Base-by-base conservation (phyloP, 2,797 vertebrate genomes). In the Adrianichthys oophorus region DNA sequence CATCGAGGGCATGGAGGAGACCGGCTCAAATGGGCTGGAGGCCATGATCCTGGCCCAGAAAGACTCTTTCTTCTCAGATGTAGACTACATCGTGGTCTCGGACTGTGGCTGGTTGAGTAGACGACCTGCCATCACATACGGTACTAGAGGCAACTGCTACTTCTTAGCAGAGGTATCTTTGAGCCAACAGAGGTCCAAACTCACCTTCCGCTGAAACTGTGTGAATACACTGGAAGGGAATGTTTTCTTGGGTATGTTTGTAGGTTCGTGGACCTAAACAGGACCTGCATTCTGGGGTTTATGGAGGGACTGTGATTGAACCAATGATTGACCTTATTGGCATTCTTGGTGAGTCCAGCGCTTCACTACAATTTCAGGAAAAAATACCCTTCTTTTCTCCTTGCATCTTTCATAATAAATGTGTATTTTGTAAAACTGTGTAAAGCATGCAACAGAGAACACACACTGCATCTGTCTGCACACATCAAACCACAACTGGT, bases 1-100 rank as follows among this genome's bases (percentile, higher is more conserved):
- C 62, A 90, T 97, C 2, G 96, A 99, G 87, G 96, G 95, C 14
- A 96, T 96, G 94, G 95, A 98, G 71, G 96, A 98, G 89, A 93
- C 91, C 0, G 95, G 95, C 8, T 97, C 96, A 1, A 85, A 91
- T 1, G 94, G 92, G 4, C 84, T 99, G 71, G 92, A 95, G 13
- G 86, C 91, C 21, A 78, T 95, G 78, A 84, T 97, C 15, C 4
- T 82, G 44, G 89, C 87, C 44, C 91, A 94, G 80, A 93, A 87
- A 0, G 80, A 93, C 21, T 52, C 53, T 0, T 98, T 98, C 87
- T 95, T 98, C 78, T 89, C 92, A 0, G 81, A 90, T 0, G 93
- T 98, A 41, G 93, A 96, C 72, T 95, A 91, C 71, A 86, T 95
- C 32, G 76, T 97, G 48, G 95, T 97, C 78, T 98, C 94, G 0